Evolutionary conservation across 1,140 invertebrate genomes (phyloP), one percentile per base, ranked within the genome.

Genomic region (Rhagoletis pomonella): DNA sequence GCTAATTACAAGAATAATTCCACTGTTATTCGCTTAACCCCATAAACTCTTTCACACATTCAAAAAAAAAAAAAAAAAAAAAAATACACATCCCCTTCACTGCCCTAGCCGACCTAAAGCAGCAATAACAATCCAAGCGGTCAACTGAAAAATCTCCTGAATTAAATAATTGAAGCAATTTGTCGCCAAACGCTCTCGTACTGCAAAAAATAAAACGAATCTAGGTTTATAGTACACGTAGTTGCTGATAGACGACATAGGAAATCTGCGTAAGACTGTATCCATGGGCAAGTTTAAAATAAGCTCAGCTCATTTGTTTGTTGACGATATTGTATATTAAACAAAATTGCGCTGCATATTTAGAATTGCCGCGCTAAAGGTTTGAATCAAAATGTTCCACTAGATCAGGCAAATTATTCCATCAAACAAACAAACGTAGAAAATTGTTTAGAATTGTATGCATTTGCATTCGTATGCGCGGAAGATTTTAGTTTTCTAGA

Each of bases 131-230:
- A 81, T 19, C 29, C 12, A 10, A 55, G 14, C n/a, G 73, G 19
- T 58, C 10, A 60, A 86, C 29, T 29, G 14, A 69, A 55, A 69
- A 87, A 17, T 65, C 89, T 89, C 88, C 88, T 90, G 89, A 92
- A 92, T 92, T 90, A 89, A 89, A 88, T 92, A 92, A 92, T 92
- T 90, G 90, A 91, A 89, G 85, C 90, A 91, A 91, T 91, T 91
- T 91, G 91, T 92, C 91, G 88, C 87, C 88, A 77, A 87, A 85
- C 87, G 19, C 59, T 60, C 58, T 60, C 17, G 4, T 58, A 3
- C 81, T 59, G 44, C 39, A 29, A n/a, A n/a, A n/a, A n/a, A n/a
- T n/a, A n/a, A n/a, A n/a, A n/a, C n/a, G n/a, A n/a, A n/a, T n/a
- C n/a, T n/a, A n/a, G n/a, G n/a, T n/a, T n/a, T n/a, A n/a, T n/a